These are phyloP conservation scores for Mus spicilegus DNA, from an alignment of 2,113 vertebrate genomes.

Conservation along the genomic window DNA sequence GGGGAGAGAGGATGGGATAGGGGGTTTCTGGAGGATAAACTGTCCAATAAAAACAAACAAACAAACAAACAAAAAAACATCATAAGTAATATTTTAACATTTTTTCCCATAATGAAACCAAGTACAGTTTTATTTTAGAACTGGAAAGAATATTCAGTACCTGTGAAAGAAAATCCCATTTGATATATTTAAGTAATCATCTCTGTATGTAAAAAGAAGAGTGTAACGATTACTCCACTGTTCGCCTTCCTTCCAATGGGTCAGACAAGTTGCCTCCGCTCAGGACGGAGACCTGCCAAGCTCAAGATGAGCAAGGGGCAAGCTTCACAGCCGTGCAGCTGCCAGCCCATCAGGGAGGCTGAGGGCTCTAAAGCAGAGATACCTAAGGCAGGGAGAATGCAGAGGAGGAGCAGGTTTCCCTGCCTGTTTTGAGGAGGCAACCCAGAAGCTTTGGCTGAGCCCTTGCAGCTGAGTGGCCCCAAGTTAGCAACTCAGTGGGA, in stretches of 20 bases:
- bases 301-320: not conserved
- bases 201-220: constrained; percentile 78
- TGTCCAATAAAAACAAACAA: no score
- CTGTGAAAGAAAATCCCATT: constrained; percentile 74
- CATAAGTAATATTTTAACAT: no score
- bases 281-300: not conserved
- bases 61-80: no score
- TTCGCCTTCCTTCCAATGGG: constrained; percentile 32
- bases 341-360: not conserved
- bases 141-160: constrained; percentile 64
- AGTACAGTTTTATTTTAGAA: constrained; percentile 77
- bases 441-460: not conserved
- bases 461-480: not conserved
- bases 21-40: no score
- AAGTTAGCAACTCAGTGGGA: not conserved
- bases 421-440: no score
- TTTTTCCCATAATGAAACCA: constrained; percentile 46
- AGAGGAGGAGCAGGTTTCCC: not conserved
- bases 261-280: not conserved
- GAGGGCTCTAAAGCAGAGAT: not conserved
- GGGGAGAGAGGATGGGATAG: no score
- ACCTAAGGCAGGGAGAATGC: constrained; percentile 68
- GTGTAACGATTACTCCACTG: constrained; percentile 67
- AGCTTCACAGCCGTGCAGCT: not conserved
- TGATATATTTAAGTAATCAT: constrained; percentile 78